phyloP scores from a whole-genome alignment of 2,113 vertebrate species.

The Datnioides undecimradiatus region DNA sequence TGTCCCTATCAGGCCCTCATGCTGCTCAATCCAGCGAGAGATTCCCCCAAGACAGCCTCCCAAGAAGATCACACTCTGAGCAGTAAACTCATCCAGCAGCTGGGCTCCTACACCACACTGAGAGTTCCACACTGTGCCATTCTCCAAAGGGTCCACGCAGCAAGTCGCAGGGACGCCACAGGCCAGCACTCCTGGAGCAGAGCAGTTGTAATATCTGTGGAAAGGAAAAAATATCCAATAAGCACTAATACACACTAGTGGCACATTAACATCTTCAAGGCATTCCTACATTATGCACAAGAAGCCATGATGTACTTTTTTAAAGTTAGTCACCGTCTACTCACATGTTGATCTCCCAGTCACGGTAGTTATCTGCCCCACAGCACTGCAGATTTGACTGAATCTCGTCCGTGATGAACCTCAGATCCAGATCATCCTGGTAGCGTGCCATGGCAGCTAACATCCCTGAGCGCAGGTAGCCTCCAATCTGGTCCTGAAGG shows the following conservation, averaged over 20 bases:
- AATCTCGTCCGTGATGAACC: constrained; percentile 91
- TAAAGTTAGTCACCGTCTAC: constrained; percentile 66
- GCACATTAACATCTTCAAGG: background rate
- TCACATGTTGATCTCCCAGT: constrained; percentile 94
- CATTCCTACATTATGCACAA: background rate
- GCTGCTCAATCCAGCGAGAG: constrained; percentile 81
- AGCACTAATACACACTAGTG: background rate
- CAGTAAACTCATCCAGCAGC: constrained; percentile 78
- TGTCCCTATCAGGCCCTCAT: constrained; percentile 57
- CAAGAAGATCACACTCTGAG: constrained; percentile 80
- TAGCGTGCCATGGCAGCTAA: constrained; percentile 87
- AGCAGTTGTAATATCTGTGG: constrained; percentile 94
- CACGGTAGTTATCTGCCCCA: constrained; percentile 87
- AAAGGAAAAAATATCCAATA: background rate
- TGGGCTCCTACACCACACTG: constrained; percentile 88
- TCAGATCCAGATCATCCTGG: constrained; percentile 90
- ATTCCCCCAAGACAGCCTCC: constrained; percentile 87
- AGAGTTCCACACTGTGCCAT: constrained; percentile 85
- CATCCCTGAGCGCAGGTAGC: constrained; percentile 80
- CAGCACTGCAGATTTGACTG: constrained; percentile 91
- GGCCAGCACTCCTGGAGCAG: constrained; percentile 86
- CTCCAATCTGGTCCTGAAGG: constrained; percentile 79
- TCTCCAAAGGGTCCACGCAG: constrained; percentile 87
- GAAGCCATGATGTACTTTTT: background rate
- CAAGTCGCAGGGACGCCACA: constrained; percentile 93